Base-by-base conservation (phyloP, 2,113 vertebrate genomes). In the Beaufortia kweichowensis region DNA sequence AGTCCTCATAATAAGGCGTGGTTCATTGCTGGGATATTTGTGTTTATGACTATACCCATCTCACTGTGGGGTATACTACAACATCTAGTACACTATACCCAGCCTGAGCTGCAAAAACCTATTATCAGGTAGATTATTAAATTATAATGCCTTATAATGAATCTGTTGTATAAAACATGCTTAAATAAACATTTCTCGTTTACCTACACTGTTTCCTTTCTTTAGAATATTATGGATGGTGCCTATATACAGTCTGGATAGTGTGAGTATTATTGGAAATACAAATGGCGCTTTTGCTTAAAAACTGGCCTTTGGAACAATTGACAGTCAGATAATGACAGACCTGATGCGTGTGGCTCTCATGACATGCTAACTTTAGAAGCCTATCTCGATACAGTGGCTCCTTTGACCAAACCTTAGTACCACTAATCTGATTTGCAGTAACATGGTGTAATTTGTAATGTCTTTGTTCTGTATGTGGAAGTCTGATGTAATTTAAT, bases 141-240 rank as follows among this genome's bases (percentile, higher is more conserved):
- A 35, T 15, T 4, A 29, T n/a, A 35, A 60, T 43, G 39, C 3
- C 28, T 50, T 14, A 1, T 19, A 29, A 1, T 3, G 17, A 3
- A 17, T 50, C 50, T 41, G 24, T 11, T 48, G 8, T 19, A 6
- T 78, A 43, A n/a, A n/a, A n/a, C n/a, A n/a, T n/a, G n/a, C n/a
- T n/a, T n/a, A n/a, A n/a, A n/a, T n/a, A n/a, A n/a, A n/a, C n/a
- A n/a, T n/a, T 19, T 11, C 7, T 12, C 8, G 29, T n/a, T 23
- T 21, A 2, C 35, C 31, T 3, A 4, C 26, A 23, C 24, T 67
- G 43, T 19, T 12, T 72, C 15, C 15, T 4, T 17, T 53, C 17
- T 15, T 23, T 28, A 99, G 97, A 86, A 98, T 99, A 88, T 91
- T 99, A 76, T 99, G 97, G 97, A 99, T 99, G 97, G 97, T 99